These are phyloP conservation scores for Reticulitermes lucifugus DNA, from an alignment of 2,888 invertebrate genomes.

Conservation along the genomic window DNA sequence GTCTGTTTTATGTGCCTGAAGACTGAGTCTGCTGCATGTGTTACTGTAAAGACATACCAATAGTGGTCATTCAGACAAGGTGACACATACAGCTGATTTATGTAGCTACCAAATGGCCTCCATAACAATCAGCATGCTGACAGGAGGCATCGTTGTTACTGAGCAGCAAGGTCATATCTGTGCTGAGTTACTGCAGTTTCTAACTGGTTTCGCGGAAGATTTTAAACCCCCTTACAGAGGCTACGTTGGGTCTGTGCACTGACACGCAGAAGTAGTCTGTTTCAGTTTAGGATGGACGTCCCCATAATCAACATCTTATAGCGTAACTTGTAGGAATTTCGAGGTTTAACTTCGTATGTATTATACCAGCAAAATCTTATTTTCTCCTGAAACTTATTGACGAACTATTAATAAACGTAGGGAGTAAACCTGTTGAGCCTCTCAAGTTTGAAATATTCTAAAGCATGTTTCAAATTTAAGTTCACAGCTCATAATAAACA, in stretches of 20 bases:
- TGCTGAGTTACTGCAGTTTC: background rate
- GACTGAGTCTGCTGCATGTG: background rate
- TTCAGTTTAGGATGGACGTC: background rate
- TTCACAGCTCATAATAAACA: too few relatives aligned
- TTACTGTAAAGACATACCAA: background rate
- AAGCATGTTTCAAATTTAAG: too few relatives aligned
- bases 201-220: conserved; percentile 20
- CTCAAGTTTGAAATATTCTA: too few relatives aligned
- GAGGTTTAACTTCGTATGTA: too few relatives aligned
- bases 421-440: too few relatives aligned
- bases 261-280: background rate
- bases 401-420: too few relatives aligned
- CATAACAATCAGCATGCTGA: background rate
- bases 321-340: too few relatives aligned
- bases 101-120: background rate
- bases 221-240: background rate
- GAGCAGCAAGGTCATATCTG: background rate
- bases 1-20: background rate
- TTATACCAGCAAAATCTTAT: too few relatives aligned
- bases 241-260: background rate
- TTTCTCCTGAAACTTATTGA: too few relatives aligned
- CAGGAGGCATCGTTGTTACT: conserved; percentile 4
- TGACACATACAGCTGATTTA: conserved; percentile 33
- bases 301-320: too few relatives aligned
- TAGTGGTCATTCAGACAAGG: conserved; percentile 21